phyloP scores from a whole-genome alignment of 2,888 invertebrate species.

The Neoascia interrupta region DNA sequence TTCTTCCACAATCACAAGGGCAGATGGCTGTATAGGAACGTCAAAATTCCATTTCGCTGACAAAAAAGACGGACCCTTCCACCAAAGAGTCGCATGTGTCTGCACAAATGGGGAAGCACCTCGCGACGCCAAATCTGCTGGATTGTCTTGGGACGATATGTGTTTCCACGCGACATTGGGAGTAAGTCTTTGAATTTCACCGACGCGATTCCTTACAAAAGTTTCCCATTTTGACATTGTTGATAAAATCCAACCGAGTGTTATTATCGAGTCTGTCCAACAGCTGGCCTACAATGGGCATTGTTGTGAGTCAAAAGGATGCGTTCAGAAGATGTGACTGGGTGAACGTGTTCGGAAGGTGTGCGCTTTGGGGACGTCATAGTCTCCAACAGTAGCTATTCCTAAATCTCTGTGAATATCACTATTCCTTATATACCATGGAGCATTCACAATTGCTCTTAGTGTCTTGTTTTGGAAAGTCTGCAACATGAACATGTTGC shows the following conservation, averaged over 20 bases:
- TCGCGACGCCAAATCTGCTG: not conserved
- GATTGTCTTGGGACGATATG: not conserved
- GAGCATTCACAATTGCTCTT: too few relatives aligned
- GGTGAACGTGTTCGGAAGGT: too few relatives aligned
- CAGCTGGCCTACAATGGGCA: too few relatives aligned
- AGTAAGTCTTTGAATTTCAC: not conserved
- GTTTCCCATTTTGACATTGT: too few relatives aligned
- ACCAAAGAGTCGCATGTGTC: not conserved
- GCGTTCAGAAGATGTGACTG: too few relatives aligned
- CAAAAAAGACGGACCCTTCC: not conserved
- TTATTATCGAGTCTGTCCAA: slow-evolving; percentile 49
- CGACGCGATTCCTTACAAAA: not conserved
- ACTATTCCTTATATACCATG: too few relatives aligned
- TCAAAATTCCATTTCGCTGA: not conserved
- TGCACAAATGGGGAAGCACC: not conserved
- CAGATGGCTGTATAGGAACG: not conserved
- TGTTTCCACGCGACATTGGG: not conserved
- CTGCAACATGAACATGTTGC: too few relatives aligned
- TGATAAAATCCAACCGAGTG: not conserved
- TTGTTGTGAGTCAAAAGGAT: too few relatives aligned
- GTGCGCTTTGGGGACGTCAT: too few relatives aligned
- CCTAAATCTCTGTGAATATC: too few relatives aligned
- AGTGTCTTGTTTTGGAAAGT: too few relatives aligned
- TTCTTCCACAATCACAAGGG: not conserved
- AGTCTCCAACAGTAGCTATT: too few relatives aligned